A percentile compares a stretch with the other conserved stretches of the same genome.
These are phyloP conservation scores for Sussaba pulchella DNA, from an alignment of 2,888 invertebrate genomes.

Conservation along the genomic window DNA sequence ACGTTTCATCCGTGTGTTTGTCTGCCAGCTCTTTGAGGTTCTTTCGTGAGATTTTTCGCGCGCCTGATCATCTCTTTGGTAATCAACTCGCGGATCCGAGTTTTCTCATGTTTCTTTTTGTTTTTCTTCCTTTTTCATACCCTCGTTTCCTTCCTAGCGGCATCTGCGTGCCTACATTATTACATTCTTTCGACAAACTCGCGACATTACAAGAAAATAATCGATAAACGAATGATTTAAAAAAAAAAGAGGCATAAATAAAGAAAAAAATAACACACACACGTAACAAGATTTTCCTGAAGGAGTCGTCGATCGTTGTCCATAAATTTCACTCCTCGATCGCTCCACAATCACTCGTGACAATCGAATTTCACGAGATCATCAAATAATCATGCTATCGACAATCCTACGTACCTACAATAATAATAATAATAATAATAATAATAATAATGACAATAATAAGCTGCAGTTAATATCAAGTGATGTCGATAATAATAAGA, in stretches of 20 bases:
- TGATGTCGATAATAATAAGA: conserved; percentile 48
- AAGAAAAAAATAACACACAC: conserved; percentile 27
- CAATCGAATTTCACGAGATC: conserved; percentile 46
- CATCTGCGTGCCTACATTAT: not conserved
- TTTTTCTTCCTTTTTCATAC: conserved; percentile 26
- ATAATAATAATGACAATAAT: conserved; percentile 41
- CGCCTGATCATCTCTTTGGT: conserved; percentile 61
- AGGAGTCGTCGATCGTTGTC: conserved; percentile 26
- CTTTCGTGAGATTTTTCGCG: conserved; percentile 25
- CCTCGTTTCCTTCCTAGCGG: conserved; percentile 3
- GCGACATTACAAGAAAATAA: conserved; percentile 28
- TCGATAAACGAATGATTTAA: conserved; percentile 38
- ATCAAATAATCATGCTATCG: conserved; percentile 61
- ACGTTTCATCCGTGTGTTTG: too few species aligned
- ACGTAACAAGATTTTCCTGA: conserved; percentile 29
- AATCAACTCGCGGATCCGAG: conserved; percentile 56
- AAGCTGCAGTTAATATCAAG: conserved; percentile 31
- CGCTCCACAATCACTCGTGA: conserved; percentile 17
- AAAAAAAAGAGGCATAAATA: conserved; percentile 27
- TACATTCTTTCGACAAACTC: conserved; percentile 13
- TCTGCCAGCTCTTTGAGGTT: conserved; percentile 33
- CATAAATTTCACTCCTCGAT: conserved; percentile 27
- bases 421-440: conserved; percentile 42
- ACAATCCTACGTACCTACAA: conserved; percentile 49
- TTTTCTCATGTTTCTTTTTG: too few species aligned